A percentile compares a stretch with the other conserved stretches of the same genome.
Evolutionary conservation across 2,113 vertebrate genomes (phyloP).

Genomic region (Macrotis lagotis): DNA sequence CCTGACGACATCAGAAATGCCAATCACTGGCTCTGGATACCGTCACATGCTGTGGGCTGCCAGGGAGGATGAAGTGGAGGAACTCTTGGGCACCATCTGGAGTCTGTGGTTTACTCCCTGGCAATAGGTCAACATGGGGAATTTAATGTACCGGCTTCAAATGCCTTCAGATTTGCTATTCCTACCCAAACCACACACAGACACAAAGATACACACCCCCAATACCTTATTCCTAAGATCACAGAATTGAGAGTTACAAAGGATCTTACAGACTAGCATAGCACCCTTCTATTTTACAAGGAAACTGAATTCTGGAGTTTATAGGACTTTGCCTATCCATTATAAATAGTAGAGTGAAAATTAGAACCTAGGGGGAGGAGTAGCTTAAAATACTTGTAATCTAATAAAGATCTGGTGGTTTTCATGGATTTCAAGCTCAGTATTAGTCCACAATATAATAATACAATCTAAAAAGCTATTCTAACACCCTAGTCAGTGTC

Average conservation of each 20-base stretch:
- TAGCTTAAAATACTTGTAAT: background rate
- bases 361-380: background rate
- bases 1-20: background rate
- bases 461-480: background rate
- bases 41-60: conserved; percentile 2
- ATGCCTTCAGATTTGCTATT: background rate
- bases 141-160: background rate
- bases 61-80: background rate
- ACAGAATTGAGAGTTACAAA: background rate
- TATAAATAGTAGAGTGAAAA: background rate
- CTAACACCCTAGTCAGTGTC: background rate
- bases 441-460: background rate
- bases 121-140: background rate
- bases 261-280: background rate
- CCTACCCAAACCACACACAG: no score
- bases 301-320: background rate
- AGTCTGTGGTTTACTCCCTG: background rate
- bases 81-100: background rate
- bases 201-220: no score
- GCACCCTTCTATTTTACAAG: background rate
- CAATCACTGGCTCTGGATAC: background rate
- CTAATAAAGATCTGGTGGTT: background rate
- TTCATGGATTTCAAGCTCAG: background rate
- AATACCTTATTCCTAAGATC: background rate
- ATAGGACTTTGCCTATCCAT: background rate